Base-by-base conservation (phyloP, 2,888 invertebrate species). In the Dolichopus griseipennis region DNA sequence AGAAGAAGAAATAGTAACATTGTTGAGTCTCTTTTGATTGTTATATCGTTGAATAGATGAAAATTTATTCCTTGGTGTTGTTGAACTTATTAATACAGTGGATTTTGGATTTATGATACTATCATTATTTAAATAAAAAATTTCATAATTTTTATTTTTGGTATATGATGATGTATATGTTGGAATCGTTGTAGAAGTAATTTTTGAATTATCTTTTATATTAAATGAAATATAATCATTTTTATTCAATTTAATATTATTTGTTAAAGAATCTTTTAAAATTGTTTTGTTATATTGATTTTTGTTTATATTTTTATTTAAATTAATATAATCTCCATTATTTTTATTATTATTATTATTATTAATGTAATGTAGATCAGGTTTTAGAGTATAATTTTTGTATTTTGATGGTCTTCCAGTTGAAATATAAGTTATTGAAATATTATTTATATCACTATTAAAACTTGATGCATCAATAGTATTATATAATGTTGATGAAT, bases 381-480 rank as follows among this genome's bases (percentile, higher is more conserved):
- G 2, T 37, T 5, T 37, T 37, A 37, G 4, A 7, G 37, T 37
- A 37, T 37, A 37, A 37, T 37, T 37, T 37, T 37, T 8, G 8
- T 5, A 5, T 37, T 63, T 63, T 1, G 1, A 27, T 27, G 27
- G 22, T 63, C 2, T 27, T 27, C 5, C 15, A 27, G 27, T 63
- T 33, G 27, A 6, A 27, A 18, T 27, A 63, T 63, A 63, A 27
- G 22, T 63, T 33, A 33, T 63, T 63, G 63, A 27, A 15, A 27
- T 33, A 18, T 18, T 63, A 18, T 63, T 63, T n/a, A 27, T 63
- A 62, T 62, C n/a, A 62, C 3, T 15, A 12, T 22, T 27, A 27
- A 63, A 52, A 27, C n/a, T 27, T 63, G 63, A 63, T 27, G 27
- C 15, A 63, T 63, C 27, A 63, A 27, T 63, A 27, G 63, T 63